Evolutionary conservation across 2,888 invertebrate species (phyloP), one percentile per base, ranked within the genome.

Genomic region (Xylota sylvarum): DNA sequence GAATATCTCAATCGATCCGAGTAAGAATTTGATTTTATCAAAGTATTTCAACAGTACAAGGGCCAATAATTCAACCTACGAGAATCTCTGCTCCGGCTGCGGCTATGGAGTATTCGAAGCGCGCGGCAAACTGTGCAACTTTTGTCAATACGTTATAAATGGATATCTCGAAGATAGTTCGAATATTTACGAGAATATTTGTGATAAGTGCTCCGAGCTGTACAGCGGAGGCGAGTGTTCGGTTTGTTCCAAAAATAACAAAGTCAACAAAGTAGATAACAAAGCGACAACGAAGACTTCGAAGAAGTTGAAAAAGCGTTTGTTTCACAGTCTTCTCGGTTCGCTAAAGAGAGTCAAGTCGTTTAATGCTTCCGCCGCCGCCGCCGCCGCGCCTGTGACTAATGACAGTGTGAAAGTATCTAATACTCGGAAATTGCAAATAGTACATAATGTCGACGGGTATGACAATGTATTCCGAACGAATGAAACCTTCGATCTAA

Each of bases 171-270:
- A 87, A 64, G 87, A 88, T 79, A 88, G 80, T 65, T 87, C 87
- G 35, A 90, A 90, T 52, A 92, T 92, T 64, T 92, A 92, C 80
- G 92, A 92, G 85, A 92, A 92, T 88, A 90, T 92, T 43, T 92
- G 92, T 88, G 90, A 90, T 56, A 88, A 89, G 56, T 92, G 92
- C 60, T 90, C 90, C n/a, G 88, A 89, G 70, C 89, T 92, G 27
- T 92, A 89, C 79, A 91, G 90, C 82, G 90, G 89, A 35, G 90
- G 89, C 3, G 90, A 89, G 60, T 92, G 92, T 50, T 64, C 73
- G 48, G 37, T 69, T 64, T 89, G 89, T 79, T 88, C 62, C 30
- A 32, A 72, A 72, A 74, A 62, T 50, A 73, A 60, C 43, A 74
- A 60, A 37, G 60, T 48, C 60, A 27, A 84, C 50, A 83, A 79